Percentiles rank a stretch among this genome's conserved stretches.
phyloP scores from a whole-genome alignment of 1,140 invertebrate species.

The Stratiolaelaps scimitus region DNA sequence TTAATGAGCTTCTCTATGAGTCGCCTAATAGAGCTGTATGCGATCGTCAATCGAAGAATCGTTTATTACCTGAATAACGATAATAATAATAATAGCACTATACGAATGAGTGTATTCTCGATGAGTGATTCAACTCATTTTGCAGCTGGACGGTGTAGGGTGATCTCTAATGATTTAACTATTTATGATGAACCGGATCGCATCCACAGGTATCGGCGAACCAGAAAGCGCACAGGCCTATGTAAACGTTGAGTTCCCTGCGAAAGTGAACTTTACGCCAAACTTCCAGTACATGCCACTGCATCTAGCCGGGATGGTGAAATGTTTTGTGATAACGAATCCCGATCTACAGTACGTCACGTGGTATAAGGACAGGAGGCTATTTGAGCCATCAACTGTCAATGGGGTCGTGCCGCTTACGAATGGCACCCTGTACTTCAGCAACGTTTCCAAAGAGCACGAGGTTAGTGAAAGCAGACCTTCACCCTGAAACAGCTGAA shows the following conservation, averaged over 20 bases:
- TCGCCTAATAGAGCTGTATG: no score
- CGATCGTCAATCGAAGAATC: no score
- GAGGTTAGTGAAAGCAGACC: background rate
- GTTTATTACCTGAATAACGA: no score
- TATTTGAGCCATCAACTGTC: constrained; percentile 77
- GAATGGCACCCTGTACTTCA: constrained; percentile 77
- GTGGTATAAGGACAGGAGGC: constrained; percentile 85
- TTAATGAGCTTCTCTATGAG: no score
- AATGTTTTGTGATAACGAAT: constrained; percentile 91
- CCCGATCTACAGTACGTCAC: constrained; percentile 84
- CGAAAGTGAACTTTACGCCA: constrained; percentile 83
- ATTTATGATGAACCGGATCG: no score
- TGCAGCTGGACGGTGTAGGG: no score
- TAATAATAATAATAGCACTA: no score
- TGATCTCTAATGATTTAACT: no score
- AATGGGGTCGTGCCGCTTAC: constrained; percentile 83
- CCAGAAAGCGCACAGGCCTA: constrained; percentile 84
- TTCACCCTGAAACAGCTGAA: background rate
- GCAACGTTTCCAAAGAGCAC: constrained; percentile 45
- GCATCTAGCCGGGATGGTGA: constrained; percentile 78
- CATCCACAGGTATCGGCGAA: constrained; percentile 55
- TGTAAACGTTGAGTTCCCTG: constrained; percentile 89
- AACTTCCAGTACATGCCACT: constrained; percentile 84
- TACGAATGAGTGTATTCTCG: no score
- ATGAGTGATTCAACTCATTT: no score